Evolutionary conservation across 2,888 invertebrate species (phyloP).

Genomic region (Pasiphila rectangulata): DNA sequence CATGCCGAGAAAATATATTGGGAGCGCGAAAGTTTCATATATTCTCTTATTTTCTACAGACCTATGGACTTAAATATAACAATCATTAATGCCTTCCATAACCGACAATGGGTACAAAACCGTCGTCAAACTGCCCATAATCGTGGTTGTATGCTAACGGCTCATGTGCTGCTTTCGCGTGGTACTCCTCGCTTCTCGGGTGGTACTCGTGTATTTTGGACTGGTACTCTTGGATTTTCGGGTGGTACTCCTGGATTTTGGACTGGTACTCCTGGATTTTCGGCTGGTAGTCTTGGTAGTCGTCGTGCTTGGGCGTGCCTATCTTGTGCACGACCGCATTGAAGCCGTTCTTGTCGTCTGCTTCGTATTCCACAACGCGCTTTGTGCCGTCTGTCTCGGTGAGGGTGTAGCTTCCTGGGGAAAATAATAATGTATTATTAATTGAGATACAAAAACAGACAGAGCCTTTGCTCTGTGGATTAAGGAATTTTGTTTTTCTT

Average conservation of each 20-base stretch:
- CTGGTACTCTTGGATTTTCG: constrained; percentile 32
- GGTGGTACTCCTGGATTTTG: constrained; percentile 32
- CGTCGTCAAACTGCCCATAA: constrained; percentile 54
- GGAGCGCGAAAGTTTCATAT: not conserved
- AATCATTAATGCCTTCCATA: constrained; percentile 51
- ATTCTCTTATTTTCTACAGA: too few relatives aligned
- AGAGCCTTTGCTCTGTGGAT: too few relatives aligned
- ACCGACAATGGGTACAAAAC: constrained; percentile 56
- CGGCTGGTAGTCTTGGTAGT: constrained; percentile 36
- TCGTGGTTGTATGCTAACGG: constrained; percentile 51
- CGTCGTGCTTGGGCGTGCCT: constrained; percentile 63
- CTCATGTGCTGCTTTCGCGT: constrained; percentile 41
- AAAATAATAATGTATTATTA: not conserved
- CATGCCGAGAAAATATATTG: not conserved
- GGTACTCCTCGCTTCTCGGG: constrained; percentile 28
- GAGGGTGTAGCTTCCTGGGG: constrained; percentile 78
- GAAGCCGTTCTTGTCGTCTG: constrained; percentile 81
- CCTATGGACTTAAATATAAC: not conserved
- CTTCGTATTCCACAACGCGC: constrained; percentile 81
- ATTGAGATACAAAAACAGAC: too few relatives aligned
- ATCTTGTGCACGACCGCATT: constrained; percentile 81
- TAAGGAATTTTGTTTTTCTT: too few relatives aligned
- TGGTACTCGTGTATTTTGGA: constrained; percentile 34
- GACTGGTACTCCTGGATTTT: constrained; percentile 31
- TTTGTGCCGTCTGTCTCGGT: constrained; percentile 81